A percentile compares a stretch with the other conserved stretches of the same genome.
These are phyloP conservation scores for Crioceris asparagi DNA, from an alignment of 2,888 invertebrate genomes.

Conservation along the genomic window DNA sequence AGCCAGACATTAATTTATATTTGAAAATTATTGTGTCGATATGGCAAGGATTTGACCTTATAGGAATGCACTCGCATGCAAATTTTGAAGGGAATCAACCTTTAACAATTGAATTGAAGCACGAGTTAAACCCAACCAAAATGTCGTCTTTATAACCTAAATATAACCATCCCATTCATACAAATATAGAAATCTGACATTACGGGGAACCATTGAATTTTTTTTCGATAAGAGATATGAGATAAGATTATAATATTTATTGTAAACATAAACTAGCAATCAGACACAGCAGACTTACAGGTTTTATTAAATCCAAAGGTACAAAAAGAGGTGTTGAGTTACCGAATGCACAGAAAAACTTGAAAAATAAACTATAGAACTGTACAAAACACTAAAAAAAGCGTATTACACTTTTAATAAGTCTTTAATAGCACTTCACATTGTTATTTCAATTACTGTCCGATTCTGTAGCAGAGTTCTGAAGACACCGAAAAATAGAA, in stretches of 20 bases:
- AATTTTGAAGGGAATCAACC: no score
- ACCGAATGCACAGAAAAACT: slow-evolving; percentile 5
- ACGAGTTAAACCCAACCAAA: no score
- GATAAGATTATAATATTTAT: no score
- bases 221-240: no score
- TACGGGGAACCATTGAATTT: slow-evolving; percentile 6
- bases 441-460: slow-evolving; percentile 20
- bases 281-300: slow-evolving; percentile 15
- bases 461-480: slow-evolving; percentile 28
- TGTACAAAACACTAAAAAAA: slow-evolving; percentile 15
- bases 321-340: slow-evolving; percentile 10
- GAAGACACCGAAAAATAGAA: slow-evolving; percentile 21
- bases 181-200: slow-evolving; percentile 24
- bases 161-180: no score
- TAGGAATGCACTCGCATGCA: no score
- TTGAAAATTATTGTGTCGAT: no score
- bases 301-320: slow-evolving; percentile 8
- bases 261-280: no score
- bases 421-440: slow-evolving; percentile 17
- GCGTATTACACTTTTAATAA: slow-evolving; percentile 15
- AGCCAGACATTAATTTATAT: no score
- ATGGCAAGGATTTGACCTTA: no score
- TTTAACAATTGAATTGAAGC: no score
- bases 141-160: no score
- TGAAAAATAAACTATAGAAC: slow-evolving; percentile 14